Base-by-base conservation (phyloP, 2,797 vertebrate species). In the Mallotus villosus region DNA sequence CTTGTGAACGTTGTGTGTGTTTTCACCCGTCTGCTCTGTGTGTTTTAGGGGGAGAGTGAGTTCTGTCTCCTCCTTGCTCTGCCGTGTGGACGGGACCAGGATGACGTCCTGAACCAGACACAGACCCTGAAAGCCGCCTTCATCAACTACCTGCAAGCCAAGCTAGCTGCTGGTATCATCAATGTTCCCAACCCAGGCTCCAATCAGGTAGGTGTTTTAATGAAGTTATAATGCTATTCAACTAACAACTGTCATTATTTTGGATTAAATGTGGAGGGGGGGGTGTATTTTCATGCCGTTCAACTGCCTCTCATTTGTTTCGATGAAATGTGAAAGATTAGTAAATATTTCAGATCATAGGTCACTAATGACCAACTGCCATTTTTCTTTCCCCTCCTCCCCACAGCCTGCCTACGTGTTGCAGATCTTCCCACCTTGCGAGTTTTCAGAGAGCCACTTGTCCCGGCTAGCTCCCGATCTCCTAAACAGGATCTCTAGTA, bases 111-210 rank as follows among this genome's bases (percentile, higher is more conserved):
- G 34, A 98, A 89, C 74, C 98, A 99, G 92, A 99, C 97, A 0
- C 97, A 98, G 89, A 96, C 96, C 2, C 96, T 99, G 14, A 98
- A 96, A 86, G 92, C 96, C 0, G 97, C 96, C 0, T 99, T 99
- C 88, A 99, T 99, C 81, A 98, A 95, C 75, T 99, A 99, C 86
- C 90, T 99, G 89, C 97, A 98, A 91, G 91, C 96, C 65, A 99
- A 99, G 84, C 93, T 99, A 86, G 97, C 97, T 0, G 98, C 98
- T 17, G 97, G 98, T 59, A 99, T 99, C 86, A 99, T 99, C 88
- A 99, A 99, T 9, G 97, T 99, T 21, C 97, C 98, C 78, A 99
- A 98, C 84, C 97, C 97, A 1, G 98, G 97, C 87, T 99, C 98
- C 62, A 99, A 98, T 89, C 98, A 98, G 96, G 98, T 97, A 74